phyloP scores from a whole-genome alignment of 1,140 invertebrate genomes.

The Musca vetustissima region DNA sequence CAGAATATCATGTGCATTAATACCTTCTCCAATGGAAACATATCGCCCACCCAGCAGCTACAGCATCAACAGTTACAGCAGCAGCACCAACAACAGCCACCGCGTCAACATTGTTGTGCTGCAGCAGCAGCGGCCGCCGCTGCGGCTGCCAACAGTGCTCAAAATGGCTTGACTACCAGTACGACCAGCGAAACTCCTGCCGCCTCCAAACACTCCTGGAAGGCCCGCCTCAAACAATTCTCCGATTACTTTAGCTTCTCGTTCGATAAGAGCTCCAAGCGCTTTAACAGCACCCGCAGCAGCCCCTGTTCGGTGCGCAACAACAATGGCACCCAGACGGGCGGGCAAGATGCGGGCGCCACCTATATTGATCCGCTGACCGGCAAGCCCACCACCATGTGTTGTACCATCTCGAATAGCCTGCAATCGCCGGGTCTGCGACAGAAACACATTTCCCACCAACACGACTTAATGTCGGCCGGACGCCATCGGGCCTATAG shows the following conservation, averaged over 20 bases:
- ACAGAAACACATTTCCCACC: slow-evolving; percentile 19
- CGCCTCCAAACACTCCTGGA: slow-evolving; percentile 39
- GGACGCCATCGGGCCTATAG: slow-evolving; percentile 50
- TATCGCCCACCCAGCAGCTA: slow-evolving; percentile 26
- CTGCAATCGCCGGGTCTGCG: slow-evolving; percentile 29
- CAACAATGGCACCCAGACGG: slow-evolving; percentile 35
- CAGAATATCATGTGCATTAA: slow-evolving; percentile 15
- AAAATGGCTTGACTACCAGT: slow-evolving; percentile 19
- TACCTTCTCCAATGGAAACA: slow-evolving; percentile 28
- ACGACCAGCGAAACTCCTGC: slow-evolving; percentile 20
- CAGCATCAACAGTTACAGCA: slow-evolving; percentile 22
- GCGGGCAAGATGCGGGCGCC: neutral
- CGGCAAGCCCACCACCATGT: slow-evolving; percentile 29
- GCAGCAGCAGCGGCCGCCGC: slow-evolving; percentile 25
- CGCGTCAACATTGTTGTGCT: slow-evolving; percentile 25
- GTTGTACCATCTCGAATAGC: slow-evolving; percentile 49
- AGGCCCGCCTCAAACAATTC: slow-evolving; percentile 49
- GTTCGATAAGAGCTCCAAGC: slow-evolving; percentile 52
- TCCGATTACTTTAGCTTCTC: slow-evolving; percentile 53
- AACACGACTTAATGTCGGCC: slow-evolving; percentile 25
- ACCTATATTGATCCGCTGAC: slow-evolving; percentile 11
- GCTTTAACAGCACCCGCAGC: slow-evolving; percentile 51
- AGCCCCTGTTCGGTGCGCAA: slow-evolving; percentile 40
- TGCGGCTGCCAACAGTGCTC: slow-evolving; percentile 10
- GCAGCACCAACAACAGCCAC: slow-evolving; percentile 25